Evolutionary conservation across 2,113 vertebrate genomes (phyloP), one percentile per base, ranked within the genome.

Genomic region (Zosterops pallidus): DNA sequence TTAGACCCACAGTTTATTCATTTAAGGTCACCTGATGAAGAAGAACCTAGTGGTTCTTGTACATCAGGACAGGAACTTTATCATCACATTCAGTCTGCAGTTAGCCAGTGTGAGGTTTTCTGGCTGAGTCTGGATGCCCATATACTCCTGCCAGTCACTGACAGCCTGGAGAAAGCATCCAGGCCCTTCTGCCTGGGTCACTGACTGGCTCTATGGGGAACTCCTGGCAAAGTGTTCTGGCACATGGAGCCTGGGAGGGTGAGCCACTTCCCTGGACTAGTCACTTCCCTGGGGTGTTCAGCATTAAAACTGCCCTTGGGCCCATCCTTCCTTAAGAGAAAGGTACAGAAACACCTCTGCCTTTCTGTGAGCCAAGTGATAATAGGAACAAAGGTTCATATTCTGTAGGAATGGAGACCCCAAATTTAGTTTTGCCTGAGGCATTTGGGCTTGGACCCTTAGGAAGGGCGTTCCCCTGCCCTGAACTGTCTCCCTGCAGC

Each of bases 281-380:
- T 44, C 16, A 17, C 47, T 50, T 75, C 25, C 37, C 29, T 4
- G 2, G 3, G 4, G 24, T 16, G 21, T 37, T 46, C 47, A 65
- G 15, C 3, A 17, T 25, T 55, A 39, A 49, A 11, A 31, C 23
- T 60, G 29, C n/a, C n/a, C 41, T 39, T 16, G 60, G 37, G 19
- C 17, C 5, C 8, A 1, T 42, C 28, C 35, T 50, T 72, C 2
- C 0, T 37, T 9, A 77, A 78, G 22, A 2, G 1, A 53, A 65
- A n/a, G 24, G 22, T 12, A n/a, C 9, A 47, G n/a, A 65, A 68
- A 41, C 14, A 77, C 9, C 22, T 81, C 15, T 91, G 50, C 60
- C 42, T 63, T 2, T 26, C 68, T 74, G 14, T 63, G n/a, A 95
- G 35, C 22, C 72, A 41, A 14, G 22, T 16, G 62, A 26, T 39